These are phyloP conservation scores for Diploscapter pachys DNA, from an alignment of 1,140 invertebrate genomes.

Conservation along the genomic window DNA sequence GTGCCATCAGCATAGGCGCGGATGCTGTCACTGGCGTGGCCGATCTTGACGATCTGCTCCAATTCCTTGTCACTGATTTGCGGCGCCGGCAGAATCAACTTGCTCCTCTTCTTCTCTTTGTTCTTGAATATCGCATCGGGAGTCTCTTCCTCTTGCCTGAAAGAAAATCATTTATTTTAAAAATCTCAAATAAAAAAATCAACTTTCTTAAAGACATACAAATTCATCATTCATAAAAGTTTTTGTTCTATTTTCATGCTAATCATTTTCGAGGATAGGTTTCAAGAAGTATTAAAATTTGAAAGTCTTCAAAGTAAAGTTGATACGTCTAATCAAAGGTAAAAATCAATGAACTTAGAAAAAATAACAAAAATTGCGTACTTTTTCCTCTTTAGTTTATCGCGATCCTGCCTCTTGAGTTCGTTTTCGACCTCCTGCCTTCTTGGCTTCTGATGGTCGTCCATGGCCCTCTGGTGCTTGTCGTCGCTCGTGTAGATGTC, in stretches of 20 bases:
- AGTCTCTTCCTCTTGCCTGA: slow-evolving; percentile 73
- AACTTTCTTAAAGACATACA: too few relatives aligned
- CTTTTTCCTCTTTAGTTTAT: slow-evolving; percentile 60
- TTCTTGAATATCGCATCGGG: slow-evolving; percentile 86
- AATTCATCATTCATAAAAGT: too few relatives aligned
- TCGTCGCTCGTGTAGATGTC: slow-evolving; percentile 49
- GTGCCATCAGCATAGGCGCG: slow-evolving; percentile 75
- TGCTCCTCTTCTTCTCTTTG: slow-evolving; percentile 86
- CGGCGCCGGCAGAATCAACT: slow-evolving; percentile 88
- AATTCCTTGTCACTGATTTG: slow-evolving; percentile 83
- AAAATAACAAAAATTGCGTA: slow-evolving; percentile 24
- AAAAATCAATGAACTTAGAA: neutral
- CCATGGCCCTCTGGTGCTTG: slow-evolving; percentile 23
- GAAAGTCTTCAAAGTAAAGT: too few relatives aligned
- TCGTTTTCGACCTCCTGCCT: slow-evolving; percentile 59
- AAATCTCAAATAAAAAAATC: too few relatives aligned
- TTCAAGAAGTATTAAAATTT: too few relatives aligned
- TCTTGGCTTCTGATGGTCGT: slow-evolving; percentile 23
- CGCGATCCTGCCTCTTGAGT: slow-evolving; percentile 79
- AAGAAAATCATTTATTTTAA: slow-evolving; percentile 19
- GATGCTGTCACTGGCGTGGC: slow-evolving; percentile 86
- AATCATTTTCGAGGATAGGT: too few relatives aligned
- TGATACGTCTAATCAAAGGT: too few relatives aligned
- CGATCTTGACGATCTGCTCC: slow-evolving; percentile 89
- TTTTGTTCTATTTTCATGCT: too few relatives aligned